A percentile compares a stretch with the other conserved stretches of the same genome.
phyloP scores from a whole-genome alignment of 2,888 invertebrate species.

The Alitta virens region DNA sequence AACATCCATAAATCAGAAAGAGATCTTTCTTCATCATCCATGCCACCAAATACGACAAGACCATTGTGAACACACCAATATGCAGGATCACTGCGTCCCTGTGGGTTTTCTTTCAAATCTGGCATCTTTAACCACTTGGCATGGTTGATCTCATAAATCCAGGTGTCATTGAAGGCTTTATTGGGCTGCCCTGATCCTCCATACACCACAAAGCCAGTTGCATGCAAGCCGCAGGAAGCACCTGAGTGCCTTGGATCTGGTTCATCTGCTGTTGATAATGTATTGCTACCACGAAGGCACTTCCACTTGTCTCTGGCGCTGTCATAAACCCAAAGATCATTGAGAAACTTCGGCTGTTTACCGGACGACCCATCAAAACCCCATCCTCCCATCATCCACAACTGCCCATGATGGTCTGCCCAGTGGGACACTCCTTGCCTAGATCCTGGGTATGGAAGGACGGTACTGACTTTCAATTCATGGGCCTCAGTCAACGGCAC shows the following conservation, averaged over 20 bases:
- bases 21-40: conserved; percentile 28
- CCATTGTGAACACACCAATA: conserved; percentile 37
- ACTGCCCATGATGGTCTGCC: conserved; percentile 27
- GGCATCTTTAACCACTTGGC: conserved; percentile 7
- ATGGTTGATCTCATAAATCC: conserved; percentile 35
- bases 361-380: conserved; percentile 24
- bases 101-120: conserved; percentile 17
- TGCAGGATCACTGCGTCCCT: conserved; percentile 34
- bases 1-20: conserved; percentile 43
- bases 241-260: conserved; percentile 31
- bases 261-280: not conserved
- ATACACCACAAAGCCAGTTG: conserved; percentile 36
- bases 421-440: conserved; percentile 38
- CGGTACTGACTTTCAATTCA: too few relatives aligned
- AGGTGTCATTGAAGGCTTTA: conserved; percentile 37
- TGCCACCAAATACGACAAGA: conserved; percentile 42
- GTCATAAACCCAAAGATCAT: conserved; percentile 40
- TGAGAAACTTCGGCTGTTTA: conserved; percentile 29
- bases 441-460: conserved; percentile 32
- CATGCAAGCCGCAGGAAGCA: conserved; percentile 36
- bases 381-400: conserved; percentile 44
- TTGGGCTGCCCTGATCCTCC: conserved; percentile 38
- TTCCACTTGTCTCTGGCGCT: conserved; percentile 28
- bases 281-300: conserved; percentile 15
- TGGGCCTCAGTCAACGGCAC: too few relatives aligned